Conservation (phyloP, 2,113 vertebrate species). For the Sinocyclocheilus rhinocerous region DNA sequence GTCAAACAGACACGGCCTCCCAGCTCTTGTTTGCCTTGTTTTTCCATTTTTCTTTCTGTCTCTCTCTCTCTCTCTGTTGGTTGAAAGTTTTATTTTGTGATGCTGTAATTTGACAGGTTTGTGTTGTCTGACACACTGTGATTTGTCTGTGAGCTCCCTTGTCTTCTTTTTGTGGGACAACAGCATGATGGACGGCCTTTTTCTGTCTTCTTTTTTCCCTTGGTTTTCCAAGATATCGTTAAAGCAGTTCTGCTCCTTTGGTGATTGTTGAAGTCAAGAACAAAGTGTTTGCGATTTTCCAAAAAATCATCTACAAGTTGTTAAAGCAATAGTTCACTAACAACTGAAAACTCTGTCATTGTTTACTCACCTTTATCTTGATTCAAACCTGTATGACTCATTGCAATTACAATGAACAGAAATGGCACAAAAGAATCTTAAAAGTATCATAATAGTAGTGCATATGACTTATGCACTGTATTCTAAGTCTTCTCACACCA, state of each 20-base stretch:
- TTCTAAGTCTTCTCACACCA: background rate
- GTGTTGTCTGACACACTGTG: constrained; percentile 15
- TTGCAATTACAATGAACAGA: background rate
- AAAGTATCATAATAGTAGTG: background rate
- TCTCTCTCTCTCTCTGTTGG: background rate
- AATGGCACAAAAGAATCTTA: background rate
- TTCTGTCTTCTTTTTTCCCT: constrained; percentile 1
- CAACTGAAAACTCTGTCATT: background rate
- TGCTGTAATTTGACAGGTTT: constrained; percentile 33
- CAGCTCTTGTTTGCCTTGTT: constrained; percentile 7
- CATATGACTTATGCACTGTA: background rate
- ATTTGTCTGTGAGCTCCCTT: background rate
- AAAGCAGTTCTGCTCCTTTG: background rate
- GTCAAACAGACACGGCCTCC: constrained; percentile 29
- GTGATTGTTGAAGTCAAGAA: background rate
- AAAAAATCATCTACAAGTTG: background rate
- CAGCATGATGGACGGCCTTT: background rate
- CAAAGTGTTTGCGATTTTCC: background rate
- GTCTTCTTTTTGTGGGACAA: constrained; percentile 22
- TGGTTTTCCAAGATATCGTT: background rate
- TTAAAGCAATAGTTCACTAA: background rate
- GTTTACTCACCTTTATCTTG: background rate
- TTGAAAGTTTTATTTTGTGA: constrained; percentile 20
- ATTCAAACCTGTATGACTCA: background rate
- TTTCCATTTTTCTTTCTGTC: background rate